phyloP scores from a whole-genome alignment of 2,888 invertebrate species.

The Xylota sylvarum region DNA sequence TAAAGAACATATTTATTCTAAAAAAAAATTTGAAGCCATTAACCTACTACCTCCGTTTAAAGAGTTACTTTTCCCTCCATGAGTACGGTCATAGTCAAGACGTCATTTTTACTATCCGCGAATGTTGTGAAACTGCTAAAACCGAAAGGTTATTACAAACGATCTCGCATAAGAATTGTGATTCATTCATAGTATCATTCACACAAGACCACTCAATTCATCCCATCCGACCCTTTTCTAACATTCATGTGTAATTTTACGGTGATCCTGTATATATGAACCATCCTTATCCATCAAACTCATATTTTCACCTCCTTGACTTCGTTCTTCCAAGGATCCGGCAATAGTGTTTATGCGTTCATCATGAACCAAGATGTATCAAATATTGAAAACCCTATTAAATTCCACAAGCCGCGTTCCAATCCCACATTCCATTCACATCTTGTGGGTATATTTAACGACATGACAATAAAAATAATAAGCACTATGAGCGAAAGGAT shows the following conservation, averaged over 20 bases:
- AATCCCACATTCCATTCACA: slow-evolving; percentile 24
- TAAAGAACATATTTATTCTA: too few relatives aligned
- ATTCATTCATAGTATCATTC: too few relatives aligned
- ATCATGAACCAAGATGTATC: slow-evolving; percentile 31
- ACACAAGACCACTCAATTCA: too few relatives aligned
- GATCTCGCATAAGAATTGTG: too few relatives aligned
- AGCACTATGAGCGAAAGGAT: slow-evolving; percentile 55
- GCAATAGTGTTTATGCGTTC: slow-evolving; percentile 25
- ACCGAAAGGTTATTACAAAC: too few relatives aligned
- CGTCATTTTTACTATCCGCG: too few relatives aligned
- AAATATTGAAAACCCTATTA: slow-evolving; percentile 44
- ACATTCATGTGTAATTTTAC: neutral
- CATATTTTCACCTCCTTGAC: neutral
- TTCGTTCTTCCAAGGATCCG: neutral
- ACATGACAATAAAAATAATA: slow-evolving; percentile 62
- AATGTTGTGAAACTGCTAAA: too few relatives aligned
- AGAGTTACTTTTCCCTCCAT: too few relatives aligned
- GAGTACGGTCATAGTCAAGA: too few relatives aligned
- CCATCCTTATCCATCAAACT: neutral
- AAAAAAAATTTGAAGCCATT: too few relatives aligned
- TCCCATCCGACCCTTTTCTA: neutral
- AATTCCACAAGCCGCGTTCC: neutral
- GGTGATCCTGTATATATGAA: neutral
- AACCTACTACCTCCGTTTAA: too few relatives aligned
- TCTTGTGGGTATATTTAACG: slow-evolving; percentile 34